These are phyloP conservation scores for Mactromeris polynyma DNA, from an alignment of 2,888 invertebrate species.

Conservation along the genomic window DNA sequence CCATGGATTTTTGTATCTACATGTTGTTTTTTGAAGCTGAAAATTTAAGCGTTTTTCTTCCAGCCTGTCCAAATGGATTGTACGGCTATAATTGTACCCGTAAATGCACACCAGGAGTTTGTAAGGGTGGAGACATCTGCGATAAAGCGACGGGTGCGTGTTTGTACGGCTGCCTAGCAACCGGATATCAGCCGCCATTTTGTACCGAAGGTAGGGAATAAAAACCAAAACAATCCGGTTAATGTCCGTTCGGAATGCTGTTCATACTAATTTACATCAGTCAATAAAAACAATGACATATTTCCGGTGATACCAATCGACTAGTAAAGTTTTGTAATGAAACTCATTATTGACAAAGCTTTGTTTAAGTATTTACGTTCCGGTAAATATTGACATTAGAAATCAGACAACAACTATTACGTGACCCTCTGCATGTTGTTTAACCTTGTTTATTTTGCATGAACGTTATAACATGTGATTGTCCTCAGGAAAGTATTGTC, in stretches of 20 bases:
- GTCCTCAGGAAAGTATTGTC: too few relatives aligned
- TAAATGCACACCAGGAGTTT: slow-evolving; percentile 48
- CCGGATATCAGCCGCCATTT: slow-evolving; percentile 55
- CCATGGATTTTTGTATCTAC: too few relatives aligned
- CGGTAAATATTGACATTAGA: neutral
- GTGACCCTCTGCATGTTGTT: neutral
- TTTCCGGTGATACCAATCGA: neutral
- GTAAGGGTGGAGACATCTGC: slow-evolving; percentile 53
- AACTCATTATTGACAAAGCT: neutral
- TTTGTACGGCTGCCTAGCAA: slow-evolving; percentile 54
- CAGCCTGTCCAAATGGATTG: slow-evolving; percentile 60
- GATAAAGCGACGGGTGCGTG: slow-evolving; percentile 61
- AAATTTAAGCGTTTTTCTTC: neutral
- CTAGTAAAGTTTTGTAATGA: neutral
- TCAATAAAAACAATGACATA: neutral
- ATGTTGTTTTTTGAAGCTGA: neutral
- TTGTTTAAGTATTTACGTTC: neutral
- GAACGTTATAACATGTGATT: neutral
- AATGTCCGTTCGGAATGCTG: neutral
- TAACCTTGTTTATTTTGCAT: neutral
- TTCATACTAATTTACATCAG: neutral
- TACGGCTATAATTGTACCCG: slow-evolving; percentile 66
- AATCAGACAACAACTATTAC: neutral
- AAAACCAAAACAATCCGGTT: neutral
- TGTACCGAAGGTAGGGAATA: slow-evolving; percentile 50